Percentiles rank a stretch among this genome's conserved stretches.
Evolutionary conservation across 2,888 invertebrate genomes (phyloP).

Genomic region (Plebejus anna): DNA sequence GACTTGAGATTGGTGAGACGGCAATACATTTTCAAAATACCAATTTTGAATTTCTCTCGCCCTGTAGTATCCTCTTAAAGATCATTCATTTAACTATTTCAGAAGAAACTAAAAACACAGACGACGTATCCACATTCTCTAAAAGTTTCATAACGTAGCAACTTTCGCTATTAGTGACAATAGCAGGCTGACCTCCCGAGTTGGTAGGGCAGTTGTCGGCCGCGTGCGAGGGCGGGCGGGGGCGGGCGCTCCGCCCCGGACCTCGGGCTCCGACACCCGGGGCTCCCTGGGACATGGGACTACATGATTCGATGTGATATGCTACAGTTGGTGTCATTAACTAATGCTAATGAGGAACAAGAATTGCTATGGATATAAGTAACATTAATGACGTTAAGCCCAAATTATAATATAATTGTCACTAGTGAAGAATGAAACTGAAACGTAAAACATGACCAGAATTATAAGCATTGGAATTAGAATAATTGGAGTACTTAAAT

Average conservation of each 20-base stretch:
- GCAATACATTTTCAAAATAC: too few species aligned
- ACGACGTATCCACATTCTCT: background rate
- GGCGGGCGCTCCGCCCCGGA: conserved; percentile 54
- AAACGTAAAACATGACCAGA: background rate
- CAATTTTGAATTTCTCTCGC: too few species aligned
- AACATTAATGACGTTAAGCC: too few species aligned
- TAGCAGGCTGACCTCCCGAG: conserved; percentile 33
- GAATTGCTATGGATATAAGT: too few species aligned
- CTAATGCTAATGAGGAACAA: background rate
- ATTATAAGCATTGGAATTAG: background rate
- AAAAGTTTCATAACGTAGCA: background rate
- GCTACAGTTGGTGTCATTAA: conserved; percentile 11
- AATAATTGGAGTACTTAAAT: background rate
- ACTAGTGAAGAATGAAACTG: background rate
- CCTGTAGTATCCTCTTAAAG: too few species aligned
- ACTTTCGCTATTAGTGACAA: conserved; percentile 34
- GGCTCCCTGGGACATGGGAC: conserved; percentile 39
- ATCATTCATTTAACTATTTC: background rate
- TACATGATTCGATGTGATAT: conserved; percentile 24
- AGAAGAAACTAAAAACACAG: background rate
- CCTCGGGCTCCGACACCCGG: conserved; percentile 60
- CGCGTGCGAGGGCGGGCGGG: conserved; percentile 36
- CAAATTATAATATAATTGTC: too few species aligned
- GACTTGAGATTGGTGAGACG: too few species aligned
- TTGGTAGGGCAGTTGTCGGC: conserved; percentile 33